These are phyloP conservation scores for Apantesis nais DNA, from an alignment of 2,888 invertebrate species.

Conservation along the genomic window DNA sequence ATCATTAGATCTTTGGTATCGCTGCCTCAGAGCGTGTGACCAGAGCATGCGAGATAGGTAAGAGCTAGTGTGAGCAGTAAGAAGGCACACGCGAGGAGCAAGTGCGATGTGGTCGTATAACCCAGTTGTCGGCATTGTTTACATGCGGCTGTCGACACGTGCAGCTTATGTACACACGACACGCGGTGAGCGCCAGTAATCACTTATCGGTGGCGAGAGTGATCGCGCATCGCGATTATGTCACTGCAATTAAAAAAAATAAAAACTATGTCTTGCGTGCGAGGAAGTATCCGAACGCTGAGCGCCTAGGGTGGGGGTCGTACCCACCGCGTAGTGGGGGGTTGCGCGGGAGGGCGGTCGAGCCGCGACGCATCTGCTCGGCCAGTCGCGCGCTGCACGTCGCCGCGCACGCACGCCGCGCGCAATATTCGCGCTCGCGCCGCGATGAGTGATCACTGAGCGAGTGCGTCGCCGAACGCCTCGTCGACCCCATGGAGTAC, in stretches of 20 bases:
- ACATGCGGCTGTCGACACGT: constrained; percentile 68
- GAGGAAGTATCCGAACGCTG: constrained; percentile 41
- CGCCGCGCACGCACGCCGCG: constrained; percentile 62
- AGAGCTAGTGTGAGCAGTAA: neutral
- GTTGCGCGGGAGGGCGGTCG: constrained; percentile 44
- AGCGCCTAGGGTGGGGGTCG: constrained; percentile 31
- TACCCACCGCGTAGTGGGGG: constrained; percentile 31
- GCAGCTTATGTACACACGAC: constrained; percentile 54
- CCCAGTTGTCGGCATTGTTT: constrained; percentile 63
- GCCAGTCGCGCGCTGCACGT: constrained; percentile 67
- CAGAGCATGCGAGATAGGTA: neutral
- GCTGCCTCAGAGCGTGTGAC: neutral
- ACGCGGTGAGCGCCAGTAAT: constrained; percentile 57
- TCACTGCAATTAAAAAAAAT: constrained; percentile 64
- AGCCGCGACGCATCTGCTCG: constrained; percentile 55
- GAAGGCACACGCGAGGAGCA: constrained; percentile 34
- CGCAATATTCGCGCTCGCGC: constrained; percentile 60
- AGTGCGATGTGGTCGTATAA: constrained; percentile 43
- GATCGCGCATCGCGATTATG: constrained; percentile 69
- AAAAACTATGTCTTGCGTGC: constrained; percentile 54
- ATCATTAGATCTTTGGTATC: neutral
- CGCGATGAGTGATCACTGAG: constrained; percentile 79
- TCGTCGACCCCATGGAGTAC: constrained; percentile 77
- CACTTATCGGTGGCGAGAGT: constrained; percentile 67
- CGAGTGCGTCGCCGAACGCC: constrained; percentile 65